Evolutionary conservation across 2,113 vertebrate species (phyloP).

Genomic region (Lathamus discolor): DNA sequence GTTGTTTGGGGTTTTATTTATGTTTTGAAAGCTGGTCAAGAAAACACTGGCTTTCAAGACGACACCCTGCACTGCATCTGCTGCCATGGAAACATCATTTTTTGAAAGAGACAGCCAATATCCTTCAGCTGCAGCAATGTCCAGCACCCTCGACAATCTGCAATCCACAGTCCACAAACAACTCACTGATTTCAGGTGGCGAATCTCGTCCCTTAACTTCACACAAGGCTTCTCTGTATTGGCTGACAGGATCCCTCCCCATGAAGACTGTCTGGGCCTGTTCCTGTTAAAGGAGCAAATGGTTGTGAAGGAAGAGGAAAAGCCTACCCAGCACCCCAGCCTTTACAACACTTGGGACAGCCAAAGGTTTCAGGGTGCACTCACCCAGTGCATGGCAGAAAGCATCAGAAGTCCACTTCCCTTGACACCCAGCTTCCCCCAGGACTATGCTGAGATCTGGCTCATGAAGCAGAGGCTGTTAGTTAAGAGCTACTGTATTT

Average conservation of each 20-base stretch:
- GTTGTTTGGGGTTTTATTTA: background rate
- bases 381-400: background rate
- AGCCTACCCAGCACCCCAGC: background rate
- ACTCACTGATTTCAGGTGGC: background rate
- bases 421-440: background rate
- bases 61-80: background rate
- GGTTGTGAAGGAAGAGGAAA: background rate
- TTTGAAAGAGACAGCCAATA: background rate
- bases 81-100: slow-evolving; percentile 42
- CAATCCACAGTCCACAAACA: background rate
- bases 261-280: background rate
- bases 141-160: background rate
- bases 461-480: background rate
- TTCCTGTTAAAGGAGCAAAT: background rate
- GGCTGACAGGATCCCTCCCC: background rate
- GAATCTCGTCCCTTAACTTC: background rate
- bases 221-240: background rate
- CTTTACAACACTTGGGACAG: background rate
- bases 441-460: background rate
- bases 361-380: background rate
- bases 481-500: background rate
- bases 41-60: background rate
- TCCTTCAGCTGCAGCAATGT: background rate
- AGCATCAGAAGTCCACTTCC: background rate
- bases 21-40: background rate